Evolutionary conservation across 2,888 invertebrate genomes (phyloP), one percentile per base, ranked within the genome.

Genomic region (Melanotus villosus): DNA sequence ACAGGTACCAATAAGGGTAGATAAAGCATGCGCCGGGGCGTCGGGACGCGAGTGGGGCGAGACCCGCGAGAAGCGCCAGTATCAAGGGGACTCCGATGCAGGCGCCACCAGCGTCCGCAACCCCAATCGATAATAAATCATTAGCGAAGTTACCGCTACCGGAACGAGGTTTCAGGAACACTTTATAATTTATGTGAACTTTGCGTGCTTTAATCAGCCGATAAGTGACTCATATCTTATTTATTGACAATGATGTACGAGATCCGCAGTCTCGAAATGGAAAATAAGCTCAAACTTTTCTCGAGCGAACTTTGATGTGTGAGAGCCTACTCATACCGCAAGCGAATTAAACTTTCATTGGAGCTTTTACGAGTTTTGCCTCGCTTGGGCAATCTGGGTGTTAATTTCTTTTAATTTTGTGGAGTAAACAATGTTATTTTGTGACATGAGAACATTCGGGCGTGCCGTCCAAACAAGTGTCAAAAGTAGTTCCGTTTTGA

Each of bases 51-150:
- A 80, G 80, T 78, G 80, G 78, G 80, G 80, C 79, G 77, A 79
- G 77, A 78, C 78, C 77, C 75, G 76, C 75, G 75, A 78, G 76
- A 75, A 80, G 79, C 78, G 80, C 79, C 80, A 81, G 81, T 81
- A 79, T 77, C 78, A 80, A 78, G 81, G 79, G 80, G 79, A 80
- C 80, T 76, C 76, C 77, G 79, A 77, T 71, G 77, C 74, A 76
- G 77, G 76, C 75, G 76, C 75, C 77, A 77, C 77, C 79, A 76
- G 69, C 73, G 73, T 78, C 77, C 76, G 67, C 75, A 71, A 71
- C 70, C 74, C 75, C 72, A 74, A 80, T 80, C 79, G 78, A 80
- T 80, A 66, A 70, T 70, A 70, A 70, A 70, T 70, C 70, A 70
- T 70, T 70, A 70, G 70, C 70, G 70, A 66, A 66, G 65, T 70